These are phyloP conservation scores for Nasonia oneida DNA, from an alignment of 2,888 invertebrate species.

Conservation along the genomic window DNA sequence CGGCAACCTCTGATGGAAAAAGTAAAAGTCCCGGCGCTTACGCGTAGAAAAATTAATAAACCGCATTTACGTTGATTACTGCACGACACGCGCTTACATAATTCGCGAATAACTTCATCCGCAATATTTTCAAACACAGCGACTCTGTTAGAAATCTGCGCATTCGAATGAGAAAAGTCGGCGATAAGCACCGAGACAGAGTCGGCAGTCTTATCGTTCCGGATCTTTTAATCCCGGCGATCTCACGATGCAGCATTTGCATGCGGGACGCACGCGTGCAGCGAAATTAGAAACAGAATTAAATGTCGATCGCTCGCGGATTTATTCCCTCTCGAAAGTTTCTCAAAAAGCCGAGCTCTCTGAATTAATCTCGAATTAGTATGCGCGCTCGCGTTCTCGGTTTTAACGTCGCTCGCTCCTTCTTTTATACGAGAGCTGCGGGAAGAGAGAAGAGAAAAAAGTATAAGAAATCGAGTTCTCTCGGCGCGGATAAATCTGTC, in stretches of 20 bases:
- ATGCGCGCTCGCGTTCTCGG: neutral
- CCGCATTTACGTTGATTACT: conserved; percentile 27
- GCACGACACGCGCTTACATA: neutral
- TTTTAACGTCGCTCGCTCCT: neutral
- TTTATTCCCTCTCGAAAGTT: conserved; percentile 1
- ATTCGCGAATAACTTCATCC: conserved; percentile 52
- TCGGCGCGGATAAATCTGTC: neutral
- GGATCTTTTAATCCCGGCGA: neutral
- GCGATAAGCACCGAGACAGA: neutral
- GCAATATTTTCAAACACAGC: conserved; percentile 11
- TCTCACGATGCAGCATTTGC: neutral
- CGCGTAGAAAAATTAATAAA: conserved; percentile 24
- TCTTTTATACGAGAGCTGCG: neutral
- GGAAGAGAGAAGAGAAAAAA: no score
- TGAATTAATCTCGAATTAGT: conserved; percentile 14
- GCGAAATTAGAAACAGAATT: conserved; percentile 1
- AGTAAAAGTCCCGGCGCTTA: conserved; percentile 13
- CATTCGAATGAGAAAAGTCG: conserved; percentile 9
- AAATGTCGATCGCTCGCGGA: conserved; percentile 7
- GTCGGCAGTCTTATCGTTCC: neutral
- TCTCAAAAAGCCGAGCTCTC: conserved; percentile 1
- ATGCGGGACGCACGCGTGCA: neutral
- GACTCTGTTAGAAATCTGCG: neutral
- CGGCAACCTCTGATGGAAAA: neutral
- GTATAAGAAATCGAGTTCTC: conserved; percentile 9